phyloP scores from a whole-genome alignment of 1,140 invertebrate species.

The Zaprionus gabonicus region DNA sequence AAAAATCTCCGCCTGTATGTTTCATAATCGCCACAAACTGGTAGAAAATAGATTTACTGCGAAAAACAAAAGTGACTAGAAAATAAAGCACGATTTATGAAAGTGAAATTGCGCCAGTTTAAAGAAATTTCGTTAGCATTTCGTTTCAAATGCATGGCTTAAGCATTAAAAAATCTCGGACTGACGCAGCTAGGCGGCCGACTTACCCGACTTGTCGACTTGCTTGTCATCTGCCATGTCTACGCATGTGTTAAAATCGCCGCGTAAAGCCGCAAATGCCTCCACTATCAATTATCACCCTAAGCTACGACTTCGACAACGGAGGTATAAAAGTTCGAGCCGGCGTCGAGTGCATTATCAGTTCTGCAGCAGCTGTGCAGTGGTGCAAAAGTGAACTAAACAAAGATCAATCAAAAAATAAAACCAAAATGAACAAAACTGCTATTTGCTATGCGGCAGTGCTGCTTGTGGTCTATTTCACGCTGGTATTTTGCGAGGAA shows the following conservation, averaged over 20 bases:
- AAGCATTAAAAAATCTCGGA: slow-evolving; percentile 56
- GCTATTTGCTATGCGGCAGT: slow-evolving; percentile 66
- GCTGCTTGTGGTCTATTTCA: slow-evolving; percentile 64
- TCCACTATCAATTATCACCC: slow-evolving; percentile 68
- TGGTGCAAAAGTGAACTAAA: slow-evolving; percentile 28
- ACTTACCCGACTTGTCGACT: neutral
- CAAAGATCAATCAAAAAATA: slow-evolving; percentile 5
- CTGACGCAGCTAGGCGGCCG: neutral
- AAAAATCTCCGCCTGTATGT: slow-evolving; percentile 33
- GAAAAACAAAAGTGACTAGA: slow-evolving; percentile 58
- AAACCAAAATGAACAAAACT: slow-evolving; percentile 64
- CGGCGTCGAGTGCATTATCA: slow-evolving; percentile 61
- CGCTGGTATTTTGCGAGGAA: slow-evolving; percentile 70
- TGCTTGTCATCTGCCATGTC: slow-evolving; percentile 35
- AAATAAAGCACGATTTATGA: slow-evolving; percentile 68
- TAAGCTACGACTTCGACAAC: slow-evolving; percentile 50
- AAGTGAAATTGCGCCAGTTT: slow-evolving; percentile 79
- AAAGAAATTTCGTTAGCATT: slow-evolving; percentile 74
- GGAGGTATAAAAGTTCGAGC: slow-evolving; percentile 59
- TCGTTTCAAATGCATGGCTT: slow-evolving; percentile 71
- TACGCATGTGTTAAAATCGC: slow-evolving; percentile 76
- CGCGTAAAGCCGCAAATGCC: slow-evolving; percentile 48
- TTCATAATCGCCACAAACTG: slow-evolving; percentile 58
- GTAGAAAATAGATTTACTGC: slow-evolving; percentile 15
- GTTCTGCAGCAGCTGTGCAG: slow-evolving; percentile 56